These are phyloP conservation scores for Dinoponera quadriceps DNA, from an alignment of 1,140 invertebrate species.

Conservation along the genomic window DNA sequence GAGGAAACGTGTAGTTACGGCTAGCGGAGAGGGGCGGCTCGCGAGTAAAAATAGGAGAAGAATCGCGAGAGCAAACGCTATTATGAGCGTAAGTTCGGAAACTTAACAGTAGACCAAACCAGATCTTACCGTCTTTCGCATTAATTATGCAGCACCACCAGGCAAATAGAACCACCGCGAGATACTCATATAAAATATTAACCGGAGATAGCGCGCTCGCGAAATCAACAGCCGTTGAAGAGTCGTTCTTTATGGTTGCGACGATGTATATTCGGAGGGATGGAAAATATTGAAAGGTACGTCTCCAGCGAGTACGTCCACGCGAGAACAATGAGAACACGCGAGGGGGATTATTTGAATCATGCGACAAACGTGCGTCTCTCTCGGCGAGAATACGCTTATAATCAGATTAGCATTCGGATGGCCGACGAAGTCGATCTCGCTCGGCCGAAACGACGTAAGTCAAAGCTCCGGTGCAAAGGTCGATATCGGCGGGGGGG, in stretches of 20 bases:
- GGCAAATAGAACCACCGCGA: not conserved
- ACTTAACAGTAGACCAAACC: constrained; percentile 1
- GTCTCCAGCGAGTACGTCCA: not conserved
- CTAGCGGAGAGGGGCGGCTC: constrained; percentile 1
- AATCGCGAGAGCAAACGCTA: constrained; percentile 9
- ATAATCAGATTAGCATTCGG: constrained; percentile 53
- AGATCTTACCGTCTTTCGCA: not conserved
- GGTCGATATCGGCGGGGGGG: constrained; percentile 72
- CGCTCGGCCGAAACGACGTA: constrained; percentile 52
- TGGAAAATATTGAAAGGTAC: not conserved
- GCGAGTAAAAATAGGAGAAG: constrained; percentile 31
- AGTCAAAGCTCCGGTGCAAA: constrained; percentile 70
- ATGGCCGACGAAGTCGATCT: constrained; percentile 53
- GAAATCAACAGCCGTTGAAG: not conserved
- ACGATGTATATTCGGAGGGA: not conserved
- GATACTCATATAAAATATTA: not conserved
- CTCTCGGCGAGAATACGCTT: constrained; percentile 10
- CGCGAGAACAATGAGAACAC: not conserved
- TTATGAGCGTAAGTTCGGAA: not conserved
- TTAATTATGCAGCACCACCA: not conserved
- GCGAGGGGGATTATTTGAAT: constrained; percentile 10
- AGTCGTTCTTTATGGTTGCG: not conserved
- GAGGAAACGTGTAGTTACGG: constrained; percentile 27
- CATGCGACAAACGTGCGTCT: not conserved
- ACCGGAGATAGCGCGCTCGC: no score